These are phyloP conservation scores for Gobius niger DNA, from an alignment of 2,113 vertebrate genomes.

Conservation along the genomic window DNA sequence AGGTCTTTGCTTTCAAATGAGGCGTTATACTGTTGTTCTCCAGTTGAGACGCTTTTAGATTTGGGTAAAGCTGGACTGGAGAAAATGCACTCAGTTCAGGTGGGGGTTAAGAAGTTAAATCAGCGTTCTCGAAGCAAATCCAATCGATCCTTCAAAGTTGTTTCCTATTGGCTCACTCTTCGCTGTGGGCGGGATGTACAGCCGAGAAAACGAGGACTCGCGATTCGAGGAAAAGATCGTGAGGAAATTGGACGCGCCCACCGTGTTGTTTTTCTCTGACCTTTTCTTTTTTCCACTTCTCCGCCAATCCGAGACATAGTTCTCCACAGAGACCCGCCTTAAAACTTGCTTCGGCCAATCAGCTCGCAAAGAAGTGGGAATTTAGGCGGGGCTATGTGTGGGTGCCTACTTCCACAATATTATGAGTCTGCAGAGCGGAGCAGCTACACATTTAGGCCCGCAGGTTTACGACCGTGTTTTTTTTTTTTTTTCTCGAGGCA, in stretches of 20 bases:
- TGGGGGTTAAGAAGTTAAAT: too few relatives aligned
- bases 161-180: not conserved
- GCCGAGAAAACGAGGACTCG: not conserved
- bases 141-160: not conserved
- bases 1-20: too few relatives aligned
- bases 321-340: slow-evolving; percentile 1
- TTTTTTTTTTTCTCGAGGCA: too few relatives aligned
- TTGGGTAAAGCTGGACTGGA: too few relatives aligned
- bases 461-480: too few relatives aligned
- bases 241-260: not conserved
- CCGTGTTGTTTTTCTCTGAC: slow-evolving; percentile 53
- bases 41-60: too few relatives aligned
- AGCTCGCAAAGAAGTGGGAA: not conserved
- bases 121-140: too few relatives aligned
- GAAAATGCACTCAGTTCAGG: too few relatives aligned
- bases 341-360: slow-evolving; percentile 29
- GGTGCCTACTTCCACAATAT: not conserved
- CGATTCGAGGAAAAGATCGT: not conserved
- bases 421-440: too few relatives aligned
- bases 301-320: slow-evolving; percentile 55
- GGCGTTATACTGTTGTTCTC: too few relatives aligned
- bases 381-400: slow-evolving; percentile 46
- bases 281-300: slow-evolving; percentile 19
- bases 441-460: too few relatives aligned
- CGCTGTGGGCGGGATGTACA: not conserved